phyloP scores from a whole-genome alignment of 2,797 vertebrate species.

The Acanthiza pusilla region DNA sequence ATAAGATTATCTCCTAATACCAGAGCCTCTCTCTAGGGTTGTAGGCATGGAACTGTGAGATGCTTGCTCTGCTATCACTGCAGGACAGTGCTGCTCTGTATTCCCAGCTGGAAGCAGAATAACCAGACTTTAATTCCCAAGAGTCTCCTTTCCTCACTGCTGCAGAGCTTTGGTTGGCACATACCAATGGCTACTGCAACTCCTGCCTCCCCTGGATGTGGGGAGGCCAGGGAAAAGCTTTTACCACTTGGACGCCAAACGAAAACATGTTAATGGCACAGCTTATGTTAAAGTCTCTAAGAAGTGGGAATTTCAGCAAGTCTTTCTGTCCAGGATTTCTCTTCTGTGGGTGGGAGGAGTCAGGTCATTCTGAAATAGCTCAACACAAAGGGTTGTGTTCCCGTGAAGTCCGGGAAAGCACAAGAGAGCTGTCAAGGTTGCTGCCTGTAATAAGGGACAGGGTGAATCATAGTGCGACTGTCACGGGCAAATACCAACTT shows the following conservation, averaged over 20 bases:
- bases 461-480: slow-evolving; percentile 11
- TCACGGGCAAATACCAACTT: background rate
- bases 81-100: background rate
- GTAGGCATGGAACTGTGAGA: background rate
- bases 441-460: background rate
- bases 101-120: background rate
- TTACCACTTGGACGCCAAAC: background rate
- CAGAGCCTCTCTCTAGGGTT: background rate
- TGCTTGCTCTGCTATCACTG: background rate
- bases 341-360: background rate
- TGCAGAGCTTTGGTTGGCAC: background rate
- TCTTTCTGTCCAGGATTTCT: background rate
- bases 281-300: background rate
- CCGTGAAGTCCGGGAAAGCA: slow-evolving; percentile 13
- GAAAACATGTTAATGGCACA: background rate
- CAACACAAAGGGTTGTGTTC: background rate
- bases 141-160: background rate
- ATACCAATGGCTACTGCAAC: background rate
- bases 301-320: background rate
- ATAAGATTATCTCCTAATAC: background rate
- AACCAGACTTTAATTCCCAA: background rate
- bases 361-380: background rate
- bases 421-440: slow-evolving; percentile 21
- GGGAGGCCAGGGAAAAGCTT: background rate
- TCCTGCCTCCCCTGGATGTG: background rate